These are phyloP conservation scores for Trachymyrmex septentrionalis DNA, from an alignment of 1,140 invertebrate species.

Conservation along the genomic window DNA sequence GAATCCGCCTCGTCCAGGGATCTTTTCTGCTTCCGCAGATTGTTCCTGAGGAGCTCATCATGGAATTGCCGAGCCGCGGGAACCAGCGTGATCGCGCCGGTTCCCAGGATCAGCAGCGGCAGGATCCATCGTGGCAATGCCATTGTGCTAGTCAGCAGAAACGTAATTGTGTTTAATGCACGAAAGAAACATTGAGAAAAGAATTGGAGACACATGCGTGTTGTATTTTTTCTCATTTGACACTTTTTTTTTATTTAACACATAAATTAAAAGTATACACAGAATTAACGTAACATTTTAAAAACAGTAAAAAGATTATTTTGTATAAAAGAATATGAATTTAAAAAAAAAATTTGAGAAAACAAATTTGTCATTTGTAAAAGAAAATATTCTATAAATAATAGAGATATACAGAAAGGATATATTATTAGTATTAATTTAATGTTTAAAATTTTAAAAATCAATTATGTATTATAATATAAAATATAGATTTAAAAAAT, in stretches of 20 bases:
- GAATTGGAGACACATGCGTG: neutral
- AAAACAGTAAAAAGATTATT: conserved; percentile 7
- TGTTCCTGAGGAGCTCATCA: conserved; percentile 83
- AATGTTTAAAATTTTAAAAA: neutral
- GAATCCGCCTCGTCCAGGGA: conserved; percentile 76
- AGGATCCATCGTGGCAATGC: conserved; percentile 70
- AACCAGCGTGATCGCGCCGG: conserved; percentile 67
- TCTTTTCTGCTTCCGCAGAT: conserved; percentile 84
- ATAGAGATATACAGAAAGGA: neutral
- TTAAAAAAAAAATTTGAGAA: neutral
- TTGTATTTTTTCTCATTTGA: neutral
- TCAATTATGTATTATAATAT: neutral
- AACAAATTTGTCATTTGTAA: neutral
- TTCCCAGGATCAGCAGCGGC: conserved; percentile 68
- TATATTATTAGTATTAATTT: neutral
- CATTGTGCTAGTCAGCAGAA: conserved; percentile 19
- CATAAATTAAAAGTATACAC: neutral
- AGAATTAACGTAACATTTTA: neutral
- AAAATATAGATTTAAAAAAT: neutral
- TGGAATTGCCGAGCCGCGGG: conserved; percentile 65
- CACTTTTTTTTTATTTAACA: no score
- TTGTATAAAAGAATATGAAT: neutral
- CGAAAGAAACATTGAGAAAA: neutral
- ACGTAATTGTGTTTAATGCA: neutral
- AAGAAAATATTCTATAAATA: neutral